Base-by-base conservation (phyloP, 2,797 vertebrate species). In the Momotus momota region DNA sequence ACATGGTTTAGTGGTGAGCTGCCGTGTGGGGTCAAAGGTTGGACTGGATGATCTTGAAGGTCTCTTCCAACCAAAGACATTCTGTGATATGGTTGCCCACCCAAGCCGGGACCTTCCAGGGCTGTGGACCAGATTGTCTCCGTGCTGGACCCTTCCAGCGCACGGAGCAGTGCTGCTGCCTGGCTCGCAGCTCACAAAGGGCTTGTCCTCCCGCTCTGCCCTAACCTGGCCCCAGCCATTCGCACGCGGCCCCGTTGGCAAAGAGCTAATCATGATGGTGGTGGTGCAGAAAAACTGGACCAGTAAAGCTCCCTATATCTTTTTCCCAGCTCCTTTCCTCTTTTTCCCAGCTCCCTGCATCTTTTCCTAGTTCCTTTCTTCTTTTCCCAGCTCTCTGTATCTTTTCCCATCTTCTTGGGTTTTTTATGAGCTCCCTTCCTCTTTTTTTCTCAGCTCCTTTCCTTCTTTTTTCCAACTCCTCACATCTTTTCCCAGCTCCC, bases 241-340 rank as follows among this genome's bases (percentile, higher is more conserved):
- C 8, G 1, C 71, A 0, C 5, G 6, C 18, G 15, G 62, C 62
- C 3, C 0, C 5, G 0, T 6, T 22, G 75, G 86, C 86, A 58
- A 4, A 88, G 33, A 5, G 1, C 61, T 33, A 1, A 40, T 70
- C 51, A 12, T 5, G 0, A 5, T 5, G 61, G 25, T 46, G 35
- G 25, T 2, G 20, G 6, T 6, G 67, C 81, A 72, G 71, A 35
- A 77, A 66, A 91, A 35, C 20, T 14, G 35, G 7, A 40, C 21
- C 27, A 38, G 52, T 26, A 48, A 20, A 46, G 20, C 33, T 26
- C 23, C 22, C 33, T 45, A 15, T 18, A 1, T 20, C 41, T 35
- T 43, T 16, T 17, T 21, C 71, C 48, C 40, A 17, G 72, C 80
- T 20, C 43, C 2, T n/a, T 60, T 14, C 10, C 1, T 19, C 35